Evolutionary conservation across 2,113 vertebrate species (phyloP).

Genomic region (Glareola pratincola): DNA sequence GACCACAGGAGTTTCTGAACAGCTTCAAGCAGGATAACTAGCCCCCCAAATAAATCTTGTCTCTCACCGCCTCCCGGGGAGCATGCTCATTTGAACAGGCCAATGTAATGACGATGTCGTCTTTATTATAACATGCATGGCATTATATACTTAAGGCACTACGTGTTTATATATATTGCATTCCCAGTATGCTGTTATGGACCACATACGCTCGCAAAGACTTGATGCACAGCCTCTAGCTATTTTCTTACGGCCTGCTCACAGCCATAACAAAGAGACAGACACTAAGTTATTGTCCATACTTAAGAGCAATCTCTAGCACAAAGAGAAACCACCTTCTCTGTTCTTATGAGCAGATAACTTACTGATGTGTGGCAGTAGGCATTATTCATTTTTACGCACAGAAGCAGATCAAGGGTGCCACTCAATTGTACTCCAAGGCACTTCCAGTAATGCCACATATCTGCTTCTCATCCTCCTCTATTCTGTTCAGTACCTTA

Average conservation of each 20-base stretch:
- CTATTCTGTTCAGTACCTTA: neutral
- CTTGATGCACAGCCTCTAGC: neutral
- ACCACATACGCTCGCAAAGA: neutral
- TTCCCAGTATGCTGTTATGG: neutral
- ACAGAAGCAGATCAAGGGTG: slow-evolving; percentile 1
- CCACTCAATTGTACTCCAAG: neutral
- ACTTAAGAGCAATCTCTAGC: slow-evolving; percentile 26
- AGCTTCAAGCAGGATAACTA: neutral
- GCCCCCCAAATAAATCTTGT: neutral
- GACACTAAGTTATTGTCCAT: neutral
- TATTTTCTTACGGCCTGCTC: neutral
- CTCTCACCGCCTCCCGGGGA: neutral
- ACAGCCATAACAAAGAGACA: neutral
- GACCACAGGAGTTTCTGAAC: neutral
- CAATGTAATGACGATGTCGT: neutral
- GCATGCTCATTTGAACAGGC: neutral
- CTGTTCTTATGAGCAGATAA: neutral
- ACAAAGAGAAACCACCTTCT: neutral
- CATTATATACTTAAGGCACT: neutral
- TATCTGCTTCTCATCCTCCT: neutral
- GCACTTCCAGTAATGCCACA: neutral
- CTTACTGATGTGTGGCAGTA: neutral
- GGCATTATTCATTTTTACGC: slow-evolving; percentile 25
- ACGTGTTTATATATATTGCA: neutral
- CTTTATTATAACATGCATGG: neutral